Evolutionary conservation across 1,140 invertebrate genomes (phyloP), one percentile per base, ranked within the genome.

Genomic region (Bombus confusus): DNA sequence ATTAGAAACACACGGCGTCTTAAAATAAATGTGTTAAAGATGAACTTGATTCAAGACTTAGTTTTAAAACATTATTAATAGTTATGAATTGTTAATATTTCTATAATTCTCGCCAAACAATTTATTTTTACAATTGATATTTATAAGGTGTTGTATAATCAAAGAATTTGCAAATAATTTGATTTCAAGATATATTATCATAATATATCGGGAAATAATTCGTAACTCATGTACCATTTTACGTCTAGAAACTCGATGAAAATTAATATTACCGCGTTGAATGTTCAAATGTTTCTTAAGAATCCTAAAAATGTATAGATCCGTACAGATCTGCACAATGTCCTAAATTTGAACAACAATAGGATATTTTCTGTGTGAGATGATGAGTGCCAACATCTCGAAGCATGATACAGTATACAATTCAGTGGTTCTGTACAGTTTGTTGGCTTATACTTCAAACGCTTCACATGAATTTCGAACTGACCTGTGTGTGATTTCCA

Each of bases 391-490:
- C 43, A 52, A 52, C 10, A 8, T 31, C 34, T 41, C 18, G 41
- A n/a, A 68, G 81, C 81, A 83, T 83, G 72, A 83, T 25, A 47
- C 39, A 34, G 22, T 73, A 13, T 72, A 80, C 31, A n/a, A 13
- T 41, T 81, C 68, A 28, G 31, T 34, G 18, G 39, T 62, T 43
- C 41, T 39, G 43, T 80, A 68, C 41, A 80, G 31, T 69, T n/a
- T 80, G 64, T 80, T 47, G 28, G 31, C 43, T 66, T 80, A 12
- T 43, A 52, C 43, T 79, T 79, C 1, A 68, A 79, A 64, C 12
- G 62, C n/a, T 79, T 79, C 25, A 34, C 62, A 18, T 31, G 64
- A 68, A 52, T 25, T 52, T 81, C 37, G 5, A 59, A 15, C 34
- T 41, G 18, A 73, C 31, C 13, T 13, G n/a, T 41, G n/a, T 41